A percentile compares a stretch with the other conserved stretches of the same genome.
These are phyloP conservation scores for Cremastinae sp. DNA, from an alignment of 2,888 invertebrate genomes.

Conservation along the genomic window DNA sequence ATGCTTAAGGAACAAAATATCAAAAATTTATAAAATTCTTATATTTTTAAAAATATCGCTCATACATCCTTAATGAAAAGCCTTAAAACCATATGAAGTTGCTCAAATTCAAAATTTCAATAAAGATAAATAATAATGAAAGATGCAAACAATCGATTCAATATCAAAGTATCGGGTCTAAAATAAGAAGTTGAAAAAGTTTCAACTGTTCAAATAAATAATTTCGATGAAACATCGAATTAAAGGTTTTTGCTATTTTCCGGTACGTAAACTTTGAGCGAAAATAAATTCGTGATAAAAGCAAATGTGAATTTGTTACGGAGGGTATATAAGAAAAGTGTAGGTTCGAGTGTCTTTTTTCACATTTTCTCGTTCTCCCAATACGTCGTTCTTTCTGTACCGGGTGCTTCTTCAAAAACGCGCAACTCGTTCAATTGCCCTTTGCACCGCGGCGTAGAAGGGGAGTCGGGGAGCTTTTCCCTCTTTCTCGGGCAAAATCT, in stretches of 20 bases:
- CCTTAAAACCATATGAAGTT: no score
- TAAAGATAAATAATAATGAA: no score
- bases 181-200: no score
- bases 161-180: no score
- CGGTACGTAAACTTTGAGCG: background rate
- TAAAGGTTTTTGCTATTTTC: background rate
- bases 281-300: conserved; percentile 1
- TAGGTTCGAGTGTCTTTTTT: conserved; percentile 28
- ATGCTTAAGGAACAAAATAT: no score
- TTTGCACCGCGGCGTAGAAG: conserved; percentile 43
- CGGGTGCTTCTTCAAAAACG: conserved; percentile 6
- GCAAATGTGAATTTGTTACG: conserved; percentile 31
- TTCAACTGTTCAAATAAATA: no score
- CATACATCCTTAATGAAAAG: no score
- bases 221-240: background rate
- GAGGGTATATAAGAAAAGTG: conserved; percentile 18
- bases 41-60: no score
- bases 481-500: conserved; percentile 36
- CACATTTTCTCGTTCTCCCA: background rate
- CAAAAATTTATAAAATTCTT: no score
- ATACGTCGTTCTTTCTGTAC: background rate
- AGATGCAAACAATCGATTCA: no score
- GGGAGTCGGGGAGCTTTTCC: conserved; percentile 36
- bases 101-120: no score
- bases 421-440: conserved; percentile 66